Base-by-base conservation (phyloP, 2,797 vertebrate species). In the Poecilia wingei region DNA sequence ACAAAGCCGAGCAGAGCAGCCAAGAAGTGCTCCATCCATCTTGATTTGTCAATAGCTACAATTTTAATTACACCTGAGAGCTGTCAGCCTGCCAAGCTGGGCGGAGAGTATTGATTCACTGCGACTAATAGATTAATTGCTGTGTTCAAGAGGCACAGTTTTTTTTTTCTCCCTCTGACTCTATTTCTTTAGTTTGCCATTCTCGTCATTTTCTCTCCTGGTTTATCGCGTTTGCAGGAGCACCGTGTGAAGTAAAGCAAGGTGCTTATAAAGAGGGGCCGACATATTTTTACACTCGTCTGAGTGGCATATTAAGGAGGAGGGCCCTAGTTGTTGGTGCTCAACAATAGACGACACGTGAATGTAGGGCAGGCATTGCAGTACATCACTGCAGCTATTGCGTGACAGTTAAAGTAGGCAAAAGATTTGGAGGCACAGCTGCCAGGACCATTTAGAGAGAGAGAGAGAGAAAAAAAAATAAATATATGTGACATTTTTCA, bases 1-100 rank as follows among this genome's bases (percentile, higher is more conserved):
- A 84, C 80, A 6, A 66, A 78, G 80, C 84, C 2, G 79, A 82
- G 82, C 83, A 41, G 82, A 81, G 72, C 77, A 66, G 78, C 74
- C 89, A 82, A 79, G 80, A 87, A 91, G 85, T 83, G 86, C 90
- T 88, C 90, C 87, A 95, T 96, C 94, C 92, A 88, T 96, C 95
- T 94, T 93, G 89, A 93, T 95, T 94, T 95, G 94, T 95, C 95
- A 94, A 94, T 95, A 96, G 90, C 92, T 95, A 93, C 94, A 93
- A 93, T 95, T 96, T 95, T 95, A 96, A 96, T 96, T 96, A 96
- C 96, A 96, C 94, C 93, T 95, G 95, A 95, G 94, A 94, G 92
- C 95, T 95, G 94, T 95, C 94, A 91, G 87, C 81, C 93, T 86
- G 93, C 91, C 94, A 90, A 79, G 91, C 91, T 85, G 90, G 89